These are phyloP conservation scores for Phoebastria nigripes DNA, from an alignment of 2,797 vertebrate species.

Conservation along the genomic window DNA sequence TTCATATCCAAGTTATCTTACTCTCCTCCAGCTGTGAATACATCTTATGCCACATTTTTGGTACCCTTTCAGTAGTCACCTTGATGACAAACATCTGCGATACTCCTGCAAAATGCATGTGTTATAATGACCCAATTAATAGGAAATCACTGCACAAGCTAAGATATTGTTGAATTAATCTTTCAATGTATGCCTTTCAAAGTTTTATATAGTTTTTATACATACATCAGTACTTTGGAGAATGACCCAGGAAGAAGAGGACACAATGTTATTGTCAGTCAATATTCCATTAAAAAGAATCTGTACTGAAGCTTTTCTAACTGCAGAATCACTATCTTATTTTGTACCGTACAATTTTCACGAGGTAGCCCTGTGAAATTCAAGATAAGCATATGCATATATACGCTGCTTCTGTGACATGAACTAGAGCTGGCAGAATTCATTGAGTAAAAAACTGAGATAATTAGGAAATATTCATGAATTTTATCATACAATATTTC, in stretches of 20 bases:
- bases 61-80: not conserved
- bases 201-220: not conserved
- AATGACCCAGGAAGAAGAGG: not conserved
- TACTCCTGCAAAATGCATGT: not conserved
- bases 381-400: not conserved
- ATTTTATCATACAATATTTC: not conserved
- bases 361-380: not conserved
- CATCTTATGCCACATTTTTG: not conserved
- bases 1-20: not conserved
- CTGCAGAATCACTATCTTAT: not conserved
- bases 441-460: not conserved
- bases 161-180: not conserved
- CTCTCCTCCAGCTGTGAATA: not conserved
- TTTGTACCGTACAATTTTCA: not conserved
- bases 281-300: not conserved
- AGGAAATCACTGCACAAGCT: not conserved
- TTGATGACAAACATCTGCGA: not conserved
- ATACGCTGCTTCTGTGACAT: constrained; percentile 2
- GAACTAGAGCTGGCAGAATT: not conserved
- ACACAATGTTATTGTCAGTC: not conserved
- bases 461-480: not conserved
- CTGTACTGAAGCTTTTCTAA: not conserved
- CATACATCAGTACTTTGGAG: not conserved
- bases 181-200: not conserved
- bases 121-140: not conserved